phyloP scores from a whole-genome alignment of 2,888 invertebrate genomes.

The Plebejus melissa region DNA sequence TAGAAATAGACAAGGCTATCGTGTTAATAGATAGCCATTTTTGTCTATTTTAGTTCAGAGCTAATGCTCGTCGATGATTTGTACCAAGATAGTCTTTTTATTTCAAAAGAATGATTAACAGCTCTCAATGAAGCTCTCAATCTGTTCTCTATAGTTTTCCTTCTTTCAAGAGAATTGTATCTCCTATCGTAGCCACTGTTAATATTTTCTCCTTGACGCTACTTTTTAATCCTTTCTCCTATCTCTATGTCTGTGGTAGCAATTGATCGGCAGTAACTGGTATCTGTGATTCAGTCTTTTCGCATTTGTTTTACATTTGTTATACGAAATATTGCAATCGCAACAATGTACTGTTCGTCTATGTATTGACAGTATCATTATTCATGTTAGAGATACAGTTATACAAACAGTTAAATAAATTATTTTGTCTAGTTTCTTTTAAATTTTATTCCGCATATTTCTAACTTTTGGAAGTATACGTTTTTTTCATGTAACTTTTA shows the following conservation, averaged over 20 bases:
- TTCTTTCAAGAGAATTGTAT: not conserved
- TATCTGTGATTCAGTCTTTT: conserved; percentile 22
- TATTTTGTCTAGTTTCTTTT: not conserved
- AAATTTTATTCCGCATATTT: not conserved
- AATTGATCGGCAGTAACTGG: conserved; percentile 21
- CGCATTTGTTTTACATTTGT: conserved; percentile 20
- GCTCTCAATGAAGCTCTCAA: too few relatives aligned
- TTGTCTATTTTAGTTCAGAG: too few relatives aligned
- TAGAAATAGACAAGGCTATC: too few relatives aligned
- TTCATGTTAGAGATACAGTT: not conserved
- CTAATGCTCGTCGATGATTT: too few relatives aligned
- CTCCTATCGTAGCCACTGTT: too few relatives aligned
- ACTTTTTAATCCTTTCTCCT: conserved; percentile 6
- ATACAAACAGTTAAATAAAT: not conserved
- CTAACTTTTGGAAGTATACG: not conserved
- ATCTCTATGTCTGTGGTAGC: conserved; percentile 11
- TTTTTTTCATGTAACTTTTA: not conserved
- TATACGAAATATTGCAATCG: conserved; percentile 20
- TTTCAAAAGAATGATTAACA: too few relatives aligned
- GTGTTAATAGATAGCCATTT: too few relatives aligned
- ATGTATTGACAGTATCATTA: not conserved
- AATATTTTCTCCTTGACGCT: not conserved
- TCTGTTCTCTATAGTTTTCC: not conserved
- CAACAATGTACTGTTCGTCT: conserved; percentile 34
- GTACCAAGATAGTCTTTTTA: too few relatives aligned